Evolutionary conservation across 2,113 vertebrate genomes (phyloP).

Genomic region (Zosterops hypoxanthus): DNA sequence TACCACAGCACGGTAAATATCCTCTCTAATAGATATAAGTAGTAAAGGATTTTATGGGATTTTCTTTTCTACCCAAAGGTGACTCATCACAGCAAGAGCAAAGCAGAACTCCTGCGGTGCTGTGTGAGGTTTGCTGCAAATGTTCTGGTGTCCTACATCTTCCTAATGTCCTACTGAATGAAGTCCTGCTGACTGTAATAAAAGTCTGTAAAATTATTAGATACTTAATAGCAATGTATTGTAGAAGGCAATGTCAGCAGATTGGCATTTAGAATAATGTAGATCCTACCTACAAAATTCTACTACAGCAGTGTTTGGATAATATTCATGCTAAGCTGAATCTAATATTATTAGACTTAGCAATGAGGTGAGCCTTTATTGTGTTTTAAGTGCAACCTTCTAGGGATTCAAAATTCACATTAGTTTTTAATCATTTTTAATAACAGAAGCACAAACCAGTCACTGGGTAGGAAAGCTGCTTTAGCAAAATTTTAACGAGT

Average conservation of each 20-base stretch:
- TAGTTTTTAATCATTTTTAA: slow-evolving; percentile 50
- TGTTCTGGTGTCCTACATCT: background rate
- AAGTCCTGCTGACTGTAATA: slow-evolving; percentile 48
- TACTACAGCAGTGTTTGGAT: background rate
- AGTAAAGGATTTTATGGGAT: slow-evolving; percentile 4
- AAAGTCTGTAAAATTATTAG: slow-evolving; percentile 32
- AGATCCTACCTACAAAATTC: background rate
- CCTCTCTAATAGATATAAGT: background rate
- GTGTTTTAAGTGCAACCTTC: slow-evolving; percentile 11
- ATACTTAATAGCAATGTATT: background rate
- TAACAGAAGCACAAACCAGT: background rate
- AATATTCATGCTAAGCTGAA: background rate
- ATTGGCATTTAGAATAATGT: background rate
- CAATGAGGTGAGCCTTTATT: slow-evolving; percentile 4
- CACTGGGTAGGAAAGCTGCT: background rate
- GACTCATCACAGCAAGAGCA: background rate
- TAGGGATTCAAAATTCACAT: slow-evolving; percentile 11
- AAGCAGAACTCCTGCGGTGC: background rate
- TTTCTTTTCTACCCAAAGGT: background rate
- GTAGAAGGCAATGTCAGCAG: background rate
- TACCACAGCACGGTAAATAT: background rate
- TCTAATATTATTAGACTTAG: background rate
- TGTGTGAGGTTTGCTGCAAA: background rate
- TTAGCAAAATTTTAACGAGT: slow-evolving; percentile 13
- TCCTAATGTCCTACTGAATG: background rate